These are phyloP conservation scores for Sebastiscus tertius DNA, from an alignment of 2,797 vertebrate genomes.

Conservation along the genomic window DNA sequence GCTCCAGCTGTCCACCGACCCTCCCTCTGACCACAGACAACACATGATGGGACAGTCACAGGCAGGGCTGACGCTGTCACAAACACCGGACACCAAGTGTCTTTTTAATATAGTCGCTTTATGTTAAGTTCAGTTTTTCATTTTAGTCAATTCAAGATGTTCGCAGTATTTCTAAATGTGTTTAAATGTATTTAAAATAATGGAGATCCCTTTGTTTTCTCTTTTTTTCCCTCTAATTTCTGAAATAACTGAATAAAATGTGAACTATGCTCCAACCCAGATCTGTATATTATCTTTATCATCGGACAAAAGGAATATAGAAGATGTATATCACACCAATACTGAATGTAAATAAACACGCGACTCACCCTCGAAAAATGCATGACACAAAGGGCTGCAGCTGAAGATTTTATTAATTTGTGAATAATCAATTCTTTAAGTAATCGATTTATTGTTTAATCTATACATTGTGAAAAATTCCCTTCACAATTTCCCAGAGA, in stretches of 20 bases:
- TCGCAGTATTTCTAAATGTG: background rate
- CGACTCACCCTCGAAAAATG: background rate
- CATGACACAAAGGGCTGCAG: background rate
- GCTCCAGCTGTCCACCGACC: slow-evolving; percentile 71
- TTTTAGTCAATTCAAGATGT: background rate
- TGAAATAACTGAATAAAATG: background rate
- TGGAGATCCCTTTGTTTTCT: background rate
- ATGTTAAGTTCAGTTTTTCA: background rate
- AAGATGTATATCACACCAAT: background rate
- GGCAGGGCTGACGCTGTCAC: slow-evolving; percentile 22
- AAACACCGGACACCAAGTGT: background rate
- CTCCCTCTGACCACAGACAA: slow-evolving; percentile 54
- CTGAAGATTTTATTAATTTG: no score
- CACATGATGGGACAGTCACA: slow-evolving; percentile 67
- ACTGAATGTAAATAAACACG: background rate
- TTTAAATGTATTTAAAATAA: background rate
- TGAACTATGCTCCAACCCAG: background rate
- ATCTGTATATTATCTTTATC: background rate
- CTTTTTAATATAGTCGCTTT: background rate
- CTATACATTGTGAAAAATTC: background rate
- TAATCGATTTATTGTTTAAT: background rate
- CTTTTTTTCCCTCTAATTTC: background rate
- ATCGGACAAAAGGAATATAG: background rate
- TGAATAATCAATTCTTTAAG: background rate
- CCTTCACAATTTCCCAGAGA: no score